These are phyloP conservation scores for Orchestes rusci DNA, from an alignment of 2,888 invertebrate genomes.

Conservation along the genomic window DNA sequence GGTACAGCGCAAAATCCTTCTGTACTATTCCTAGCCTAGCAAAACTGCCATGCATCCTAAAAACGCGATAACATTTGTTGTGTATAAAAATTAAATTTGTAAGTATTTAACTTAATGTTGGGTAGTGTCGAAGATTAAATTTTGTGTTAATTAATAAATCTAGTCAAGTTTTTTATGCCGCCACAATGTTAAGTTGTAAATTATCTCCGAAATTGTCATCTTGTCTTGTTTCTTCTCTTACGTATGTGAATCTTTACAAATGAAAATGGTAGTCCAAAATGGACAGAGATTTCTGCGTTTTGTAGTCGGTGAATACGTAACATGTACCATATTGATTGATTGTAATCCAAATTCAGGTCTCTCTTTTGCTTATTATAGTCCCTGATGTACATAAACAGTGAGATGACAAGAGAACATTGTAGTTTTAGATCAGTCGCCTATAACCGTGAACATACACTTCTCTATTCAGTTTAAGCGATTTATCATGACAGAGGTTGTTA, in stretches of 20 bases:
- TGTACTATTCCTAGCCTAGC: too few relatives aligned
- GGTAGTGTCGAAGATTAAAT: constrained; percentile 32
- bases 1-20: too few relatives aligned
- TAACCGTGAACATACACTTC: not conserved
- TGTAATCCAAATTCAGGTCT: too few relatives aligned
- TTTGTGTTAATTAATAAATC: constrained; percentile 25
- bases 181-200: constrained; percentile 32
- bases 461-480: not conserved
- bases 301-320: constrained; percentile 1
- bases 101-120: constrained; percentile 36
- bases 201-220: constrained; percentile 31
- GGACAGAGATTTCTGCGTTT: constrained; percentile 37
- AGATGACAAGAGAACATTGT: too few relatives aligned
- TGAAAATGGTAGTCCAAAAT: constrained; percentile 45
- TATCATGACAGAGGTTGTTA: constrained; percentile 41
- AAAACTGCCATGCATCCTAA: constrained; percentile 17
- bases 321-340: too few relatives aligned
- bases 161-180: constrained; percentile 32
- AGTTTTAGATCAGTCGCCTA: too few relatives aligned
- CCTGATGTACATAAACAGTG: not conserved
- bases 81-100: constrained; percentile 36
- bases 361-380: constrained; percentile 1
- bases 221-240: constrained; percentile 8
- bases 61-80: constrained; percentile 35
- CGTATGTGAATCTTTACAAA: constrained; percentile 35